Evolutionary conservation across 2,797 vertebrate genomes (phyloP).

Genomic region (Rallus crepitans): DNA sequence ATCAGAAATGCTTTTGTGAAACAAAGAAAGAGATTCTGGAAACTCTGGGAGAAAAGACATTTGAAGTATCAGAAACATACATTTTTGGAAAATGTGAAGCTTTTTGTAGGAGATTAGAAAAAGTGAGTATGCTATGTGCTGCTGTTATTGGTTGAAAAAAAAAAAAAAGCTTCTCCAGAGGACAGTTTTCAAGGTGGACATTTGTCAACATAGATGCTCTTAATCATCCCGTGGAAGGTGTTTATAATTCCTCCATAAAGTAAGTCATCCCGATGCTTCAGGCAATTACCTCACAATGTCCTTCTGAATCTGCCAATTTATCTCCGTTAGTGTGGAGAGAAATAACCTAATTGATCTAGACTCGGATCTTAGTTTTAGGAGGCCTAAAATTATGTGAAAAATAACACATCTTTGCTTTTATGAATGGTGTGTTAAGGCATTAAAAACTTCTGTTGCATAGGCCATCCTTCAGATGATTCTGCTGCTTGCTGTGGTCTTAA

Average conservation of each 20-base stretch:
- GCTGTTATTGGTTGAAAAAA: neutral
- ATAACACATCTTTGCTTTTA: neutral
- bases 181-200: neutral
- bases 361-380: neutral
- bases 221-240: neutral
- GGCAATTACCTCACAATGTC: neutral
- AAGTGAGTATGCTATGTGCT: conserved; percentile 74
- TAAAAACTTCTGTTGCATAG: neutral
- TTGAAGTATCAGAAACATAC: conserved; percentile 84
- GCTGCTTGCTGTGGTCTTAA: neutral
- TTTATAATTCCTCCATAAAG: neutral
- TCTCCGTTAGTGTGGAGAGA: neutral
- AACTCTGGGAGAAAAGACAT: conserved; percentile 73
- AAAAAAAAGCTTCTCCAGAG: neutral
- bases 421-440: neutral
- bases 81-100: conserved; percentile 86
- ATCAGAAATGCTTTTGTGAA: conserved; percentile 83
- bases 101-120: conserved; percentile 86
- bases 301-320: neutral
- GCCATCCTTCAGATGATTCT: neutral
- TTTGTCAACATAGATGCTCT: neutral
- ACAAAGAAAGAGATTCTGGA: conserved; percentile 76
- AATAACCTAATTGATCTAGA: neutral
- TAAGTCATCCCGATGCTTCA: neutral
- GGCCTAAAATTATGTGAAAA: neutral